A percentile compares a stretch with the other conserved stretches of the same genome.
Conservation (phyloP, 1,140 invertebrate species). For the Anthonomus grandis region DNA sequence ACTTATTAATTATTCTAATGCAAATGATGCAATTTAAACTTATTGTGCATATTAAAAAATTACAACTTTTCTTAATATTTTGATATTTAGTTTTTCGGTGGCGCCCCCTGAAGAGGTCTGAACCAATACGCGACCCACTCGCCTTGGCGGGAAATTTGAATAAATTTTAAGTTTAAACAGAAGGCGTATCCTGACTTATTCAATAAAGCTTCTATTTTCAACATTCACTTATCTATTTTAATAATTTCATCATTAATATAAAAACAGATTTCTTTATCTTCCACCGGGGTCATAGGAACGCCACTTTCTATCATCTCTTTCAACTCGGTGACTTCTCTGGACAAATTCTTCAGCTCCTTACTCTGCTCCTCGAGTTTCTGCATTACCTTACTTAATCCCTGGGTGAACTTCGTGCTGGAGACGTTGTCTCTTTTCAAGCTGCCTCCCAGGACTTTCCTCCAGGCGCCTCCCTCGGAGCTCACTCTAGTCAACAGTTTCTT, state of each 20-base stretch:
- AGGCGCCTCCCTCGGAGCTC: not conserved
- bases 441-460: conserved; percentile 1
- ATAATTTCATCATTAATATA: not conserved
- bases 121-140: no score
- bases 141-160: no score
- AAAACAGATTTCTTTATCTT: not conserved
- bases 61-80: no score
- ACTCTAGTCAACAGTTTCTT: not conserved
- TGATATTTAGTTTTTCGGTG: no score
- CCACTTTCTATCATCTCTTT: not conserved
- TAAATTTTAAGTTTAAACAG: no score
- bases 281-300: not conserved
- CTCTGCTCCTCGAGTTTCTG: not conserved
- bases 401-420: not conserved
- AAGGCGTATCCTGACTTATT: no score
- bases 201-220: no score
- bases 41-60: no score
- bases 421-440: not conserved
- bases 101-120: no score
- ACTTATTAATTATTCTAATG: no score
- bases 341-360: not conserved
- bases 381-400: not conserved
- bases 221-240: no score
- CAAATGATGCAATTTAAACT: no score
- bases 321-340: not conserved